phyloP scores from a whole-genome alignment of 1,140 invertebrate species.

The Lordiphosa stackelbergi region DNA sequence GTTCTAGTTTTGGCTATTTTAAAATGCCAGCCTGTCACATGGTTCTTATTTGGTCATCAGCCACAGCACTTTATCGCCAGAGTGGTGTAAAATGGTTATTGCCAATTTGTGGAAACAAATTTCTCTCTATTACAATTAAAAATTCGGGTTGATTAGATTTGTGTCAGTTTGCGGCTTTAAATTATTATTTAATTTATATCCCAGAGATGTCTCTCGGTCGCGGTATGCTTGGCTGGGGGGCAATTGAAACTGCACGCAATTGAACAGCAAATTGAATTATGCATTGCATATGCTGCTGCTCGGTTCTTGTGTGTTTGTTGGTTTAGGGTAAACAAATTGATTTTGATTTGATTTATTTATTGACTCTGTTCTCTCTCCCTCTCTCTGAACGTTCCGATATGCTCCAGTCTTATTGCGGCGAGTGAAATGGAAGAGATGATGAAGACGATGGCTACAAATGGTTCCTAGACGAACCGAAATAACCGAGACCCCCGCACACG shows the following conservation, averaged over 20 bases:
- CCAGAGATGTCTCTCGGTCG: background rate
- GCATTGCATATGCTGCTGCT: constrained; percentile 59
- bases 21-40: too few species aligned
- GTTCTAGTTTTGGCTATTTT: too few species aligned
- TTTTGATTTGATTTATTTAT: constrained; percentile 74
- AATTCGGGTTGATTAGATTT: too few species aligned
- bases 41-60: too few species aligned
- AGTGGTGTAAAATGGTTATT: too few species aligned
- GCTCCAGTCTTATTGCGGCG: constrained; percentile 10
- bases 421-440: constrained; percentile 13
- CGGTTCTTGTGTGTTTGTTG: constrained; percentile 30
- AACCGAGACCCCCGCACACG: background rate
- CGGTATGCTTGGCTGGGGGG: constrained; percentile 42
- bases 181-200: too few species aligned
- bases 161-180: too few species aligned
- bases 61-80: too few species aligned
- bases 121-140: too few species aligned
- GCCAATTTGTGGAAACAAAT: too few species aligned
- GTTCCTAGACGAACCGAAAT: constrained; percentile 19
- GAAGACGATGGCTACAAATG: constrained; percentile 39
- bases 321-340: constrained; percentile 65
- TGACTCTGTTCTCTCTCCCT: constrained; percentile 10
- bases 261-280: constrained; percentile 72
- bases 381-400: background rate
- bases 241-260: constrained; percentile 67